Conservation (phyloP, 2,888 invertebrate genomes). For the Lepidonotus clava region DNA sequence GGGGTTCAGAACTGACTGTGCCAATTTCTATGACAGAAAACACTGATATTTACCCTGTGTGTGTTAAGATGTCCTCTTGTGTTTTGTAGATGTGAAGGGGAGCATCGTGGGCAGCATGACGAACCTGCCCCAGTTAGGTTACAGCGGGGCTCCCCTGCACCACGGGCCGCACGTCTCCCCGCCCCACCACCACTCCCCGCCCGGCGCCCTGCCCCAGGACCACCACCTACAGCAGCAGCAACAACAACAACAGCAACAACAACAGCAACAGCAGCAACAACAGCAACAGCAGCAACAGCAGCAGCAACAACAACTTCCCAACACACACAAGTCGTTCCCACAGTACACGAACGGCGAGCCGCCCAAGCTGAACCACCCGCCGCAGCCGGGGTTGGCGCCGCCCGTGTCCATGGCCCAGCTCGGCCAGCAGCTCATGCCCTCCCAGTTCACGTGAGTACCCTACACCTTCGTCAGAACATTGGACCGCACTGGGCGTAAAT, state of each 20-base stretch:
- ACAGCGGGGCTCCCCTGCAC: conserved; percentile 5
- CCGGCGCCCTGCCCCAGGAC: neutral
- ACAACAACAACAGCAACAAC: neutral
- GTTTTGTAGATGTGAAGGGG: conserved; percentile 56
- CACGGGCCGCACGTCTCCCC: conserved; percentile 32
- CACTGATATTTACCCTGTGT: no score
- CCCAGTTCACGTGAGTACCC: conserved; percentile 71
- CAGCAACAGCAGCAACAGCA: conserved; percentile 69
- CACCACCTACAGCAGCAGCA: conserved; percentile 23
- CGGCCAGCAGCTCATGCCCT: conserved; percentile 70
- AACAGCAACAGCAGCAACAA: conserved; percentile 65
- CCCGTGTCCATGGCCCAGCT: conserved; percentile 68
- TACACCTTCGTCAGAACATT: no score
- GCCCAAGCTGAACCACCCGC: conserved; percentile 72
- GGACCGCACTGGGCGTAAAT: no score
- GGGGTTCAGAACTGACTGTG: no score
- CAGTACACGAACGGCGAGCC: conserved; percentile 70
- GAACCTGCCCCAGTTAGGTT: conserved; percentile 35
- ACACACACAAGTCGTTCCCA: conserved; percentile 62
- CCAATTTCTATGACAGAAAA: no score
- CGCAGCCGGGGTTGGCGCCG: conserved; percentile 63
- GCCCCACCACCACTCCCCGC: conserved; percentile 24
- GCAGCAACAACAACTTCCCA: conserved; percentile 58
- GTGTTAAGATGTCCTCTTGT: no score
- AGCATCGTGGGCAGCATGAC: conserved; percentile 57